Conservation (phyloP, 2,888 invertebrate genomes). For the Teleiodes luculella region DNA sequence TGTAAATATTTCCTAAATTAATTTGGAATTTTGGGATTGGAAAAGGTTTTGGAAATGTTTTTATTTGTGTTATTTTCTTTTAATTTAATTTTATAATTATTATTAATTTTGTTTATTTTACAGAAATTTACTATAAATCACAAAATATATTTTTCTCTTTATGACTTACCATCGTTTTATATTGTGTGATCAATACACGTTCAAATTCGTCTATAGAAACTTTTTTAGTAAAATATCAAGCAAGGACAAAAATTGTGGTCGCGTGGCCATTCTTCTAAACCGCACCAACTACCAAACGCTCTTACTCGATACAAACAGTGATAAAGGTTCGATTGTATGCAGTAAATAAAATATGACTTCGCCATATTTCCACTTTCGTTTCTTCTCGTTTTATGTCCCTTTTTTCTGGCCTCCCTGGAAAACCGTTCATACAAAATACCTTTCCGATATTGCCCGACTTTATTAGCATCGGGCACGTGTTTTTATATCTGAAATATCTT, state of each 20-base stretch:
- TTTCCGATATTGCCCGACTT: conserved; percentile 73
- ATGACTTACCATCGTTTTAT: no score
- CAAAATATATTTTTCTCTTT: no score
- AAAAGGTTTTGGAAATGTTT: no score
- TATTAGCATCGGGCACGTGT: conserved; percentile 75
- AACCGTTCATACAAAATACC: conserved; percentile 76
- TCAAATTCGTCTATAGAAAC: conserved; percentile 27
- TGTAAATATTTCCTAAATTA: not conserved
- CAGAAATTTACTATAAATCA: no score
- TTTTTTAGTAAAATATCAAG: conserved; percentile 45
- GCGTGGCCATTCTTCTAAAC: conserved; percentile 52
- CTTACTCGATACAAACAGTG: conserved; percentile 70
- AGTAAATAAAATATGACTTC: conserved; percentile 79
- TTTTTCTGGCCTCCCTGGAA: conserved; percentile 67
- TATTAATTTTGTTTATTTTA: no score
- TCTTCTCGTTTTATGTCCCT: conserved; percentile 70
- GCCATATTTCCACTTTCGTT: conserved; percentile 75
- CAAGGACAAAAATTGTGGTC: conserved; percentile 42
- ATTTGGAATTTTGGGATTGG: not conserved
- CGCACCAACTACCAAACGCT: conserved; percentile 58
- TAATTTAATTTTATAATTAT: no score
- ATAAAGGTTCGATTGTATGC: conserved; percentile 77
- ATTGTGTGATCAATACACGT: no score
- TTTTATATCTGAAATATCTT: conserved; percentile 72
- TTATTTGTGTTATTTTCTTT: no score